Evolutionary conservation across 2,797 vertebrate species (phyloP), one percentile per base, ranked within the genome.

Genomic region (Lophius americanus): DNA sequence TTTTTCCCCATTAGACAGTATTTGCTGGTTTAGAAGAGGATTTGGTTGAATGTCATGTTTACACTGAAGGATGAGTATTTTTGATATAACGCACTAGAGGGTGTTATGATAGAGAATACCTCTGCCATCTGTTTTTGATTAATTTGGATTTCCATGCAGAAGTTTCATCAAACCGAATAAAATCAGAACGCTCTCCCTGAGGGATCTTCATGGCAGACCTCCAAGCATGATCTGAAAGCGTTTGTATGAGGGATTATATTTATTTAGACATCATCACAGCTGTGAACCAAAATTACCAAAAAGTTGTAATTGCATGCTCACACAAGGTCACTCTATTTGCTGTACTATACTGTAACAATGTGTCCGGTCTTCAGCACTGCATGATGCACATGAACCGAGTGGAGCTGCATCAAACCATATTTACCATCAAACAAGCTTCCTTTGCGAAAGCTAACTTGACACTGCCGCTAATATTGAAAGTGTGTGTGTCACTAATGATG

Each of bases 111-210:
- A 68, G 51, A 75, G 55, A 83, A 83, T 71, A 64, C 46, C 35
- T 78, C 65, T n/a, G 60, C 48, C 83, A 85, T 84, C 84, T 89
- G 85, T 61, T 71, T 32, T 48, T 47, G 55, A 70, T 83, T 73
- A 33, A 14, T 50, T 7, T 13, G 43, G 59, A 70, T 71, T 81
- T 49, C 53, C 51, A 77, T 49, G 47, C 13, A 71, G 36, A 64
- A 60, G 75, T 70, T 37, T 69, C 64, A 63, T 70, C 60, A 70
- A 70, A 73, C 50, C 32, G 36, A 73, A 69, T 42, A 56, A 66
- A 76, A 71, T 67, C 54, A 60, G 51, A 63, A 65, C 23, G 5
- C n/a, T 64, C 64, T 35, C 41, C 52, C 48, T 4, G 32, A 55
- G 42, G 75, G 44, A 3, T 56, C 54, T 33, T 23, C 53, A 62